Percentiles rank a stretch among this genome's conserved stretches.
phyloP scores from a whole-genome alignment of 1,140 invertebrate genomes.

The Odontomachus brunneus region DNA sequence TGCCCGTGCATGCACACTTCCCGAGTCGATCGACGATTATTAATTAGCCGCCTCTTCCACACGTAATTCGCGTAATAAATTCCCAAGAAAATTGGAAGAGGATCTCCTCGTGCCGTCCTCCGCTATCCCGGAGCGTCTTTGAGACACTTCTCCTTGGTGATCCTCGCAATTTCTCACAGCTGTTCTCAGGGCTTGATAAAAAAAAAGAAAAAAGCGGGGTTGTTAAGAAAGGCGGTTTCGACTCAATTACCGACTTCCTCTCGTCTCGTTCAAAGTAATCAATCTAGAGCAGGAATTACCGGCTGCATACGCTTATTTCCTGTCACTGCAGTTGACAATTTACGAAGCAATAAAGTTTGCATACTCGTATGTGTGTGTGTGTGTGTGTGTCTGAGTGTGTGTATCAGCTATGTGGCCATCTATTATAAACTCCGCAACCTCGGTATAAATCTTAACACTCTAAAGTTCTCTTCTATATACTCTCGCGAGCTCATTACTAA shows the following conservation, averaged over 20 bases:
- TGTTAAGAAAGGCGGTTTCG: constrained; percentile 27
- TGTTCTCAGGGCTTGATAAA: not conserved
- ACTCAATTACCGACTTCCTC: constrained; percentile 48
- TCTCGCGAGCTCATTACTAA: not conserved
- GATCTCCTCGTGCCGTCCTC: not conserved
- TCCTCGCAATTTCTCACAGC: constrained; percentile 44
- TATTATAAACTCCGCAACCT: not conserved
- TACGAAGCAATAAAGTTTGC: constrained; percentile 31
- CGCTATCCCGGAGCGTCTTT: not conserved
- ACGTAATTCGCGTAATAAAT: constrained; percentile 16
- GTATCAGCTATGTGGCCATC: constrained; percentile 7
- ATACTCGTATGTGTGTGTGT: too few species aligned
- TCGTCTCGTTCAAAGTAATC: constrained; percentile 27
- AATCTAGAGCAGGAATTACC: constrained; percentile 28
- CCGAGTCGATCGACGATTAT: not conserved
- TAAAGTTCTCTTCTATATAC: not conserved
- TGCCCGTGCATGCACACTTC: too few species aligned
- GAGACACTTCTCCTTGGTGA: not conserved
- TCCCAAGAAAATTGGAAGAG: constrained; percentile 22
- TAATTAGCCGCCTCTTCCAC: constrained; percentile 12
- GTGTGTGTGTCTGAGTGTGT: not conserved
- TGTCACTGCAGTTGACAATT: constrained; percentile 35
- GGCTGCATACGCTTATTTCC: constrained; percentile 32
- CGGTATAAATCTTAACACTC: not conserved
- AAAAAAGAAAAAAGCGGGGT: constrained; percentile 10